Evolutionary conservation across 2,888 invertebrate species (phyloP), one percentile per base, ranked within the genome.

Genomic region (Myopa testacea): DNA sequence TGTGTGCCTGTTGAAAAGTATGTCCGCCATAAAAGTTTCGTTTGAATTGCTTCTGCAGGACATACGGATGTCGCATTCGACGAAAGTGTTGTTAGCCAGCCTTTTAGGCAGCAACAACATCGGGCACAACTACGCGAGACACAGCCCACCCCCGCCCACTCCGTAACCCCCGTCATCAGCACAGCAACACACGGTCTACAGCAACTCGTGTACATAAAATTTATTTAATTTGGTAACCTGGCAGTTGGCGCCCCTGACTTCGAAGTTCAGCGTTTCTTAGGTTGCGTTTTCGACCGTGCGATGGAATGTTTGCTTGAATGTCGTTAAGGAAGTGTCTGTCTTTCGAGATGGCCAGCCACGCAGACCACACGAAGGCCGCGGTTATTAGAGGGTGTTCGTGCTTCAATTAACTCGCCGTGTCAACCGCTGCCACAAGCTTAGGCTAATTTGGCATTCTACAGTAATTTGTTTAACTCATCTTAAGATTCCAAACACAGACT

Each of bases 191-290:
- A 83, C 82, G 83, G 79, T 77, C 78, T 62, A 76, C 75, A 77
- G 71, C 76, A 80, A 80, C 82, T 81, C 80, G 78, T 79, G 81
- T 80, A 82, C 82, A 83, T 83, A 82, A 83, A 82, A 82, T 82
- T 82, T 81, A 81, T 81, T 82, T 81, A 82, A 83, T 82, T 81
- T 81, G 79, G 78, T 80, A 79, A 79, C 78, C 81, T 75, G 80
- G 81, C 81, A 83, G 81, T 82, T 79, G 82, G 79, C 80, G 38
- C 3, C 50, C 40, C 38, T 52, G 14, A 12, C n/a, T 55, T 14
- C 37, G 4, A 40, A 3, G 12, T 16, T 62, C 34, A 60, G 37
- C 62, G 19, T 55, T 77, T 73, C 72, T 37, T 63, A 26, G 50
- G 75, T 58, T 37, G 37, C 60, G n/a, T 37, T 68, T 71, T 62